Base-by-base conservation (phyloP, 2,797 vertebrate species). In the Bradypodion ventrale region DNA sequence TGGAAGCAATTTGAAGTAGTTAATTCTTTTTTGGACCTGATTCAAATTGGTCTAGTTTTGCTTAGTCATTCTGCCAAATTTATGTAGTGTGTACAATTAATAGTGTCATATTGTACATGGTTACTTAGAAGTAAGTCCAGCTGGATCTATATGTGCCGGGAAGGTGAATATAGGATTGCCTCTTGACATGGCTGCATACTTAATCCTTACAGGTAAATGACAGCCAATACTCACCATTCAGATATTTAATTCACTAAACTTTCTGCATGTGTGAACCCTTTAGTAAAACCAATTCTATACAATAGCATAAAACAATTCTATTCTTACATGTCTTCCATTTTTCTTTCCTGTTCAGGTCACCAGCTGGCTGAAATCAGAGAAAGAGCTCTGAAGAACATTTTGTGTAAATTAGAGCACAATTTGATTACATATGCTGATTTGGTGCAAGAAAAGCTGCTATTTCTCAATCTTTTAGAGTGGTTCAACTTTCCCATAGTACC, bases 401-500 rank as follows among this genome's bases (percentile, higher is more conserved):
- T 97, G 1, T 96, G 96, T 86, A 99, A 99, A 87, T 90, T 99
- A 68, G 97, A 99, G 73, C 98, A 97, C 88, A 94, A 93, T 80
- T 93, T 99, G 56, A 91, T 98, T 52, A 92, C 96, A 0, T 91
- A 97, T 46, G 92, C 93, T 0, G 98, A 99, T 88, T 96, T 99
- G 3, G 95, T 97, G 59, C 97, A 97, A 35, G 97, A 99, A 83
- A 96, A 96, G 87, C 92, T 93, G 1, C 95, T 99, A 76, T 97
- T 98, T 82, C 84, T 95, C 75, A 94, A 94, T 86, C 95, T 99
- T 65, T 95, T 99, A 85, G 96, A 98, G 77, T 99, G 99, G 98
- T 99, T 99, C 95, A 98, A 98, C 92, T 98, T 98, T 89, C 97
- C 98, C 0, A 93, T 97, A 0, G 97, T 97, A 44, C 97, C 98